Conservation (phyloP, 1,140 invertebrate species). For the Drosophila kurseongensis region DNA sequence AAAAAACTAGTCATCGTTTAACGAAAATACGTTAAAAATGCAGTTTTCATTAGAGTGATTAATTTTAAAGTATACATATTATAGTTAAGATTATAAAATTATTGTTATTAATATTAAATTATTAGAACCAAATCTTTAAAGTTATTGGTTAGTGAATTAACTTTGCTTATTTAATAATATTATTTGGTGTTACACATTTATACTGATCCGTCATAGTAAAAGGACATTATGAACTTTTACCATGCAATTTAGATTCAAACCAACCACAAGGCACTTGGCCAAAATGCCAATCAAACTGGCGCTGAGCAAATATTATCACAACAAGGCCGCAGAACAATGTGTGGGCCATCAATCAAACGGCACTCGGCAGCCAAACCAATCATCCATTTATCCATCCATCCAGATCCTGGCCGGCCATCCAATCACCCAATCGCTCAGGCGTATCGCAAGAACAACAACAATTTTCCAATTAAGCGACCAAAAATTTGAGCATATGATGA, state of each 20-base stretch:
- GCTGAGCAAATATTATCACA: slow-evolving; percentile 70
- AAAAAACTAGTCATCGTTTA: too few species aligned
- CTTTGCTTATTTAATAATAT: too few species aligned
- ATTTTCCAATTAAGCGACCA: slow-evolving; percentile 83
- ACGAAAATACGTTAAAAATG: too few species aligned
- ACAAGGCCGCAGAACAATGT: slow-evolving; percentile 66
- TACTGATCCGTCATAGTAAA: too few species aligned
- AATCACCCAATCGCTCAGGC: slow-evolving; percentile 70
- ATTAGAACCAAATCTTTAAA: too few species aligned
- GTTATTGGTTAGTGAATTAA: too few species aligned
- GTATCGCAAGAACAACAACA: slow-evolving; percentile 72
- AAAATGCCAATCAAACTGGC: slow-evolving; percentile 60
- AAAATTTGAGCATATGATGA: slow-evolving; percentile 83
- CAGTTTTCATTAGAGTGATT: too few species aligned
- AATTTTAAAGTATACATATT: too few species aligned
- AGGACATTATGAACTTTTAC: too few species aligned
- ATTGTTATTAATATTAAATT: too few species aligned
- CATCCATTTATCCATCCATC: slow-evolving; percentile 56
- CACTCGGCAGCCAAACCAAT: slow-evolving; percentile 52
- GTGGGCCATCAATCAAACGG: slow-evolving; percentile 62
- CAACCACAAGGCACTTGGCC: slow-evolving; percentile 25
- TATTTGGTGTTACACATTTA: too few species aligned
- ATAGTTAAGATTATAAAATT: too few species aligned
- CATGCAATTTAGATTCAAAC: not conserved
- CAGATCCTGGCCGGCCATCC: slow-evolving; percentile 41